phyloP scores from a whole-genome alignment of 1,140 invertebrate genomes.

The Aphaenogaster rudis region DNA sequence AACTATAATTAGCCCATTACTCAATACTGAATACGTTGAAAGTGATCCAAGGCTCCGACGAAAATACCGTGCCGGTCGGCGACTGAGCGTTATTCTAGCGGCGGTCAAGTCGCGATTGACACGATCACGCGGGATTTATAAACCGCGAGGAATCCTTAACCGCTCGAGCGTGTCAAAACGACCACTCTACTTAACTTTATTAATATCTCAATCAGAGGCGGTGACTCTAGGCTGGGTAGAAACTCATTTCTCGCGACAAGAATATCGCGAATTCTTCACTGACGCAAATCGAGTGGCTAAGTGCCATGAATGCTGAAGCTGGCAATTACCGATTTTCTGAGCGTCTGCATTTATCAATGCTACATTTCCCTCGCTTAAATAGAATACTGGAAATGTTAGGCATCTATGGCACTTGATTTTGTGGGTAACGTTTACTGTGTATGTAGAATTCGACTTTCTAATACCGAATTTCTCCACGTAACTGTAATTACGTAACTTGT shows the following conservation, averaged over 20 bases:
- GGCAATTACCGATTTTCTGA: conserved; percentile 30
- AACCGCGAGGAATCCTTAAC: neutral
- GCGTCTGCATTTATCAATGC: neutral
- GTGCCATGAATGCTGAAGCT: conserved; percentile 27
- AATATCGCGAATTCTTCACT: conserved; percentile 33
- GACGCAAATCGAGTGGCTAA: neutral
- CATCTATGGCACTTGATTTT: neutral
- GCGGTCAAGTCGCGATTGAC: conserved; percentile 27
- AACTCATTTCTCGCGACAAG: conserved; percentile 19
- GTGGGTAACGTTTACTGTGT: no score
- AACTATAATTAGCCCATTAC: conserved; percentile 81
- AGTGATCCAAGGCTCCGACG: conserved; percentile 76
- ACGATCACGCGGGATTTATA: conserved; percentile 32
- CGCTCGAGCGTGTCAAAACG: neutral
- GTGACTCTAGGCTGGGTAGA: neutral
- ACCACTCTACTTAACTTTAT: conserved; percentile 52
- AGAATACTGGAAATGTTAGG: neutral
- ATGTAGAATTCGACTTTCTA: no score
- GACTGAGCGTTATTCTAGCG: conserved; percentile 26
- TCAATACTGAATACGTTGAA: conserved; percentile 80
- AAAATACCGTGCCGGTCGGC: conserved; percentile 71
- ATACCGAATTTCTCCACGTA: neutral
- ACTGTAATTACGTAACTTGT: neutral
- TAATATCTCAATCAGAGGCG: conserved; percentile 54
- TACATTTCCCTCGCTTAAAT: conserved; percentile 6